Percentiles rank a stretch among this genome's conserved stretches.
These are phyloP conservation scores for Masnerella sp. DNA, from an alignment of 2,888 invertebrate species.

Conservation along the genomic window DNA sequence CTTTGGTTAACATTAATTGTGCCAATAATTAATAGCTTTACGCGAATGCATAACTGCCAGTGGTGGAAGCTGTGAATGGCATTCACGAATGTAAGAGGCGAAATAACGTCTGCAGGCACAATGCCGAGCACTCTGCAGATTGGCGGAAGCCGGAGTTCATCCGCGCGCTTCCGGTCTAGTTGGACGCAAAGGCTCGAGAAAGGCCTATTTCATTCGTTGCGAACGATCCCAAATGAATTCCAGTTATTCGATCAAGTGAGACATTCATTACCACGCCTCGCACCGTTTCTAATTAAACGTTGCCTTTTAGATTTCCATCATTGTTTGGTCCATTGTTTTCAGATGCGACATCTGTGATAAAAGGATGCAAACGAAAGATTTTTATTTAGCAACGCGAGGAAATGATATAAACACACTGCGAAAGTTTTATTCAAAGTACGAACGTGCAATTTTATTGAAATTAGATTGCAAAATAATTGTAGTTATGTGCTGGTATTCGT, in stretches of 20 bases:
- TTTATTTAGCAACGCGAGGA: too few species aligned
- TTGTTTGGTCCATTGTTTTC: neutral
- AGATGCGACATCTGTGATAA: too few species aligned
- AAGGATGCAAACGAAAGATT: too few species aligned
- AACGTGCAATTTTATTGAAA: too few species aligned
- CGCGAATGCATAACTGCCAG: constrained; percentile 35
- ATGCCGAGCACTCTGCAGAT: constrained; percentile 55
- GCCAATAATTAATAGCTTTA: constrained; percentile 50
- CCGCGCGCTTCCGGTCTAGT: constrained; percentile 65
- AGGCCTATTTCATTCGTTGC: constrained; percentile 54
- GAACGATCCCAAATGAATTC: too few species aligned
- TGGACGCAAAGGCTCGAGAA: constrained; percentile 64
- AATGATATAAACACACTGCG: too few species aligned
- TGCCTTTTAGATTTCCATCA: neutral
- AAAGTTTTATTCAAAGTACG: too few species aligned
- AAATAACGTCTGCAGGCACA: constrained; percentile 60
- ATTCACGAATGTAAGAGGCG: constrained; percentile 61
- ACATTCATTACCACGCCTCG: too few species aligned
- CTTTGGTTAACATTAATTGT: constrained; percentile 43
- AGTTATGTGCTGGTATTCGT: too few species aligned
- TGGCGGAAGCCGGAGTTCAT: constrained; percentile 63
- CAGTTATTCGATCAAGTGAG: too few species aligned
- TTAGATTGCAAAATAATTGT: too few species aligned
- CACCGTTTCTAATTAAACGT: neutral
- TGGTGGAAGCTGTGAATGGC: constrained; percentile 45